Evolutionary conservation across 2,888 invertebrate species (phyloP), one percentile per base, ranked within the genome.

Genomic region (Noctua janthina): DNA sequence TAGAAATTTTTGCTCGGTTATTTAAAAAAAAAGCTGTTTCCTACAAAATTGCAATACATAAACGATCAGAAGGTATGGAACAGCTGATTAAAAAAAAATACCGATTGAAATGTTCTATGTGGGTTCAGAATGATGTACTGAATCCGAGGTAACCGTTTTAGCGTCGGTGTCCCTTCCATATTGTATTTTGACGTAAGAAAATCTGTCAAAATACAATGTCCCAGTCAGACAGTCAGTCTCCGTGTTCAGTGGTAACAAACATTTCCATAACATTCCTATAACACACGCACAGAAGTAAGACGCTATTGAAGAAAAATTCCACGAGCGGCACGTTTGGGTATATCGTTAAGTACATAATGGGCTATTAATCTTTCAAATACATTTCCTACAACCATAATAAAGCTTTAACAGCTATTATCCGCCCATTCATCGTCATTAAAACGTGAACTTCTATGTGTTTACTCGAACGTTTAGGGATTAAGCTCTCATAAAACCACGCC

Each of bases 381-480:
- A 51, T 83, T 85, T 49, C 51, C 62, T 79, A 29, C 72, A 59
- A 13, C 79, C 54, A 69, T 39, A 76, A 76, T 74, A 81, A 81
- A 71, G 51, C 66, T 69, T 54, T 46, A 76, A 74, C 62, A 56
- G 39, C 75, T 68, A 72, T 83, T 83, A 86, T 66, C 54, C 23
- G 67, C 54, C 72, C 76, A 80, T 83, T 71, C 62, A 69, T 78
- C 13, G 56, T 71, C 76, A 85, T 89, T 88, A 85, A 86, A 82
- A 79, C 81, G 78, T 81, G 82, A 83, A 84, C 83, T 72, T 85
- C 74, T 85, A 86, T 74, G 81, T 87, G 86, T 87, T 89, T 89
- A 89, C 84, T 85, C 59, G 49, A 77, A 83, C 78, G 83, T 83
- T 86, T 82, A 39, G 88, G 76, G 67, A 78, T 76, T 76, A 87